These are phyloP conservation scores for Micrasema minimum DNA, from an alignment of 1,140 invertebrate species.

Conservation along the genomic window DNA sequence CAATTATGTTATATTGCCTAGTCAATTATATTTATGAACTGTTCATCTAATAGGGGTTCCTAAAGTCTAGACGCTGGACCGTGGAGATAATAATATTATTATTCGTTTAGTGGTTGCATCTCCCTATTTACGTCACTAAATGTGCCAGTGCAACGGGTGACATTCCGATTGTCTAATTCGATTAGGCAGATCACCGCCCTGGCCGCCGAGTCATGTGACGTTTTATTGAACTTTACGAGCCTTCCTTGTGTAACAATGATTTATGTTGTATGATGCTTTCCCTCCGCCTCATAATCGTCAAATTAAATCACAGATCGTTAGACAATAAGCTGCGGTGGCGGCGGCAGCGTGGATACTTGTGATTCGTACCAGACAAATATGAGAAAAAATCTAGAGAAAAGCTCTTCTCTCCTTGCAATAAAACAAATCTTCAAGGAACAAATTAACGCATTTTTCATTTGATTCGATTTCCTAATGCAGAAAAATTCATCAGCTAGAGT, in stretches of 20 bases:
- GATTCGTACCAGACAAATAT: too few relatives aligned
- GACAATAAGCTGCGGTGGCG: conserved; percentile 10
- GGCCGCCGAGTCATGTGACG: conserved; percentile 28
- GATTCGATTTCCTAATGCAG: too few relatives aligned
- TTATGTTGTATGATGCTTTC: conserved; percentile 33
- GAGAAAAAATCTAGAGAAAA: too few relatives aligned
- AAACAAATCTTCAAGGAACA: too few relatives aligned
- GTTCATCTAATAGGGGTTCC: too few relatives aligned
- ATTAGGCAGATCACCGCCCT: conserved; percentile 40
- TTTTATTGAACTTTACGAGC: conserved; percentile 50
- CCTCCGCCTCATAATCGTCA: conserved; percentile 24
- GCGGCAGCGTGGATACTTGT: too few relatives aligned
- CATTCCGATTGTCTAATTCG: conserved; percentile 43
- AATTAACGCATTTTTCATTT: too few relatives aligned
- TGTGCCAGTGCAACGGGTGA: conserved; percentile 11
- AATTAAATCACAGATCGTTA: conserved; percentile 43
- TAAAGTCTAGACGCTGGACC: neutral
- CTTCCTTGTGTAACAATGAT: conserved; percentile 43
- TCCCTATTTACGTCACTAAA: conserved; percentile 1
- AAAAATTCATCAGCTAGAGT: too few relatives aligned
- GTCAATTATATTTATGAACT: too few relatives aligned
- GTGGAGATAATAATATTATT: too few relatives aligned
- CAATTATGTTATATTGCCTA: too few relatives aligned
- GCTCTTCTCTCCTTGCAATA: too few relatives aligned
- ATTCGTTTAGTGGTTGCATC: neutral